Percentiles rank a stretch among this genome's conserved stretches.
phyloP scores from a whole-genome alignment of 2,888 invertebrate species.

The Ferdinandea cuprea region DNA sequence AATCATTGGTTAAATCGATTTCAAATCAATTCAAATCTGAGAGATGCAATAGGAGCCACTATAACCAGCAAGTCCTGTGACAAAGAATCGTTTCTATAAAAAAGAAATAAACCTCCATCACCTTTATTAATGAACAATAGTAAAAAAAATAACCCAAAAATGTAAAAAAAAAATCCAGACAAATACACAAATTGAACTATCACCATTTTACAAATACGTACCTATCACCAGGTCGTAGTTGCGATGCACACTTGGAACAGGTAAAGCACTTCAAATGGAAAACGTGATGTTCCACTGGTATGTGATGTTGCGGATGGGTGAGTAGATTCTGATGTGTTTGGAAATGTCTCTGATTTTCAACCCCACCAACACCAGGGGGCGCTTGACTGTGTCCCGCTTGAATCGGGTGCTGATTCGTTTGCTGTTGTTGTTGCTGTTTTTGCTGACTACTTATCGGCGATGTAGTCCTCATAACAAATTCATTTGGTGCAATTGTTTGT shows the following conservation, averaged over 20 bases:
- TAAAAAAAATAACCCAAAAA: conserved; percentile 12
- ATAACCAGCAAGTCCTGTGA: background rate
- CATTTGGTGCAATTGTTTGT: conserved; percentile 94
- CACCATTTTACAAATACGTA: conserved; percentile 79
- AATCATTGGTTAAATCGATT: too few species aligned
- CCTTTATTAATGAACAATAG: conserved; percentile 24
- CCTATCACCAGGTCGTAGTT: conserved; percentile 94
- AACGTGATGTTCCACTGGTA: conserved; percentile 86
- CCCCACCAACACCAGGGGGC: conserved; percentile 72
- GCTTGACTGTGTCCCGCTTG: conserved; percentile 71
- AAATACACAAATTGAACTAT: conserved; percentile 70
- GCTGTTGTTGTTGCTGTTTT: conserved; percentile 79
- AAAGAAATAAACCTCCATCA: conserved; percentile 9
- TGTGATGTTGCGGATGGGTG: conserved; percentile 70
- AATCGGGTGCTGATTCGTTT: conserved; percentile 78
- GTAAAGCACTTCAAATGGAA: conserved; percentile 97
- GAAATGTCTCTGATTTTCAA: conserved; percentile 76
- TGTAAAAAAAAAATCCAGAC: background rate
- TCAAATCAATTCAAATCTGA: background rate
- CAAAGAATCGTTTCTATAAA: background rate
- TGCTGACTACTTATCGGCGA: conserved; percentile 77
- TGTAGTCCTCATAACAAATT: conserved; percentile 91
- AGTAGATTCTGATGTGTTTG: conserved; percentile 74
- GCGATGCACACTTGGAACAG: conserved; percentile 94
- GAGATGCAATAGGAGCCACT: background rate